These are phyloP conservation scores for Netelia virgata DNA, from an alignment of 2,888 invertebrate genomes.

Conservation along the genomic window DNA sequence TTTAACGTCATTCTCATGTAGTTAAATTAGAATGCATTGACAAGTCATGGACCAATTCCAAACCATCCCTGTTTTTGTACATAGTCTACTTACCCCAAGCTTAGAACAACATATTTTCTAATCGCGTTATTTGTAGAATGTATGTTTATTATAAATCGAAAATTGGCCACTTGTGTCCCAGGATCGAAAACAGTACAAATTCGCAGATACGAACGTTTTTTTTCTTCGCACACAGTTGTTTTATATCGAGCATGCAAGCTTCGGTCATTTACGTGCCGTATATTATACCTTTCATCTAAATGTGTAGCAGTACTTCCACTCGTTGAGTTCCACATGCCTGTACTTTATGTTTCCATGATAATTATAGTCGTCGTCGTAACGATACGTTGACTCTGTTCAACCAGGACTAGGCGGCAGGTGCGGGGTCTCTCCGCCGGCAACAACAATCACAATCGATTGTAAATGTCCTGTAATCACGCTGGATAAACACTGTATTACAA, in stretches of 20 bases:
- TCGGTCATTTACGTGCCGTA: slow-evolving; percentile 53
- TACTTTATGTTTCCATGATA: slow-evolving; percentile 5
- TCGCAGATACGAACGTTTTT: slow-evolving; percentile 34
- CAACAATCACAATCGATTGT: slow-evolving; percentile 84
- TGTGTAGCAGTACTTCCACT: slow-evolving; percentile 43
- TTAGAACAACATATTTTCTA: slow-evolving; percentile 54
- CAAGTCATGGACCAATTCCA: slow-evolving; percentile 61
- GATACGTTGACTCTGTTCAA: slow-evolving; percentile 76
- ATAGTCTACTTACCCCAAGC: slow-evolving; percentile 41
- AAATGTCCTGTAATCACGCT: slow-evolving; percentile 66
- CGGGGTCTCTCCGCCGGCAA: slow-evolving; percentile 82
- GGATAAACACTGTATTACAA: slow-evolving; percentile 31
- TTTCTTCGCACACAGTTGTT: slow-evolving; percentile 14
- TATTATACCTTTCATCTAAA: slow-evolving; percentile 35
- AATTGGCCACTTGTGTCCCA: slow-evolving; percentile 49
- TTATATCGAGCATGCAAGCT: slow-evolving; percentile 61
- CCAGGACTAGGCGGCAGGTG: slow-evolving; percentile 83
- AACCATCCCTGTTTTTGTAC: slow-evolving; percentile 59
- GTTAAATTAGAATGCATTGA: slow-evolving; percentile 40
- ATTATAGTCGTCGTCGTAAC: slow-evolving; percentile 66
- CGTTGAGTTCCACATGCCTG: slow-evolving; percentile 15
- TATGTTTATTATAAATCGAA: slow-evolving; percentile 25
- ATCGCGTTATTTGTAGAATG: slow-evolving; percentile 36
- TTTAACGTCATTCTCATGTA: slow-evolving; percentile 29
- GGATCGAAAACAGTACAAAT: slow-evolving; percentile 61